phyloP scores from a whole-genome alignment of 2,113 vertebrate genomes.

The Brachypodius melanocephalos region DNA sequence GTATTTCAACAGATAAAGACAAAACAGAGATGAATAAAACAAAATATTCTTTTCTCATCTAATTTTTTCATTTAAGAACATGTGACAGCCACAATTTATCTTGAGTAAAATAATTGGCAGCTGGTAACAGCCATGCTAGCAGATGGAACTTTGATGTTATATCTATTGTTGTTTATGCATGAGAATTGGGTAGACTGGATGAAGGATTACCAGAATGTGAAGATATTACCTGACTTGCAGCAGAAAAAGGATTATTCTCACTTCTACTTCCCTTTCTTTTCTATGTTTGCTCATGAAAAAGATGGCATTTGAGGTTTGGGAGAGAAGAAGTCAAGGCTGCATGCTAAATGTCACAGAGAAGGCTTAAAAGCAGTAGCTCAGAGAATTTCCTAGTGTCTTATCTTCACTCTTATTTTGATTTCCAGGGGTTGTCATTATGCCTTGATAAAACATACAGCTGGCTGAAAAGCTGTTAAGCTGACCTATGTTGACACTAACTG shows the following conservation, averaged over 20 bases:
- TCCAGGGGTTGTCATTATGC: neutral
- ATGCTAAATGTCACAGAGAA: neutral
- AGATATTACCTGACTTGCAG: neutral
- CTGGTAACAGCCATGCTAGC: neutral
- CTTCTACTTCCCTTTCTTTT: neutral
- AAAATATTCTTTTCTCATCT: neutral
- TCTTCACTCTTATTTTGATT: neutral
- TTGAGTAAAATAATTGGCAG: neutral
- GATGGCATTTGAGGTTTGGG: neutral
- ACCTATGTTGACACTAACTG: neutral
- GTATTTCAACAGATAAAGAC: constrained; percentile 8
- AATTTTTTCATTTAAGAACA: neutral
- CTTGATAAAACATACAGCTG: neutral
- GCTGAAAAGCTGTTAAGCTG: neutral
- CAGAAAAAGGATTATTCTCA: neutral
- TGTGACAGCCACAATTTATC: neutral
- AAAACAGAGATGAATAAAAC: neutral
- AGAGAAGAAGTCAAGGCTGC: neutral
- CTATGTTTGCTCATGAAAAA: neutral
- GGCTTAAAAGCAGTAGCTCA: neutral
- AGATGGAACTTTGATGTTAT: neutral
- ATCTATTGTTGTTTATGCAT: neutral
- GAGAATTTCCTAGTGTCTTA: neutral
- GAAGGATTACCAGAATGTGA: neutral
- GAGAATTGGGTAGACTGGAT: neutral